Base-by-base conservation (phyloP, 1,140 invertebrate genomes). In the Zaprionus nigranus region DNA sequence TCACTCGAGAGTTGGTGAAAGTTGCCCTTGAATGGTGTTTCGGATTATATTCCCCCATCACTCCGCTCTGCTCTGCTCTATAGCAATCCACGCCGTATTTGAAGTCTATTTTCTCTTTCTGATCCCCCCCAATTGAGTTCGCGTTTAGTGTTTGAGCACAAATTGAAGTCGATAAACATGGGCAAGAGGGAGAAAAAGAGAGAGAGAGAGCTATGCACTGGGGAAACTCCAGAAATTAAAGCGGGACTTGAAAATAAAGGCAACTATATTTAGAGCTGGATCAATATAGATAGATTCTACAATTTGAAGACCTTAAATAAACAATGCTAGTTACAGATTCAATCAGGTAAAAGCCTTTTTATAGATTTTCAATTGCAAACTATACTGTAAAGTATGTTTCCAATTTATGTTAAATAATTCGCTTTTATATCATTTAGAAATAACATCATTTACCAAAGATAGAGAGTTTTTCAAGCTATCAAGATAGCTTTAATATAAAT, bases 1-100 rank as follows among this genome's bases (percentile, higher is more conserved):
- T 77, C 75, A 73, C 70, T 77, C 69, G 78, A 71, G 70, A 72
- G 71, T 76, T 84, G 84, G 84, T 90, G 84, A 88, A 88, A 88
- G 84, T 88, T 88, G 84, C 84, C 84, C 84, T 88, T 88, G 84
- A 90, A 88, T 81, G 78, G 84, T 84, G 84, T 88, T 86, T 88
- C 65, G 84, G 81, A 88, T 88, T 88, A 88, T 88, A 71, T 65
- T 54, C 40, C 73, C 36, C 36, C 64, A 24, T 56, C 53, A 15
- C 26, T 36, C 28, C 46, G 69, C 69, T n/a, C 38, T 28, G 15
- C 57, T 61, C 57, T 46, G 7, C 15, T 17, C 43, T 40, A 34
- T 34, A 3, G 30, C 30, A 11, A 34, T 13, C 43, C 34, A 24
- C 43, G 30, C 53, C 40, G 24, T 51, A 40, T 26, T 20, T 69